These are phyloP conservation scores for Charaxes varanes DNA, from an alignment of 1,140 invertebrate species.

Conservation along the genomic window DNA sequence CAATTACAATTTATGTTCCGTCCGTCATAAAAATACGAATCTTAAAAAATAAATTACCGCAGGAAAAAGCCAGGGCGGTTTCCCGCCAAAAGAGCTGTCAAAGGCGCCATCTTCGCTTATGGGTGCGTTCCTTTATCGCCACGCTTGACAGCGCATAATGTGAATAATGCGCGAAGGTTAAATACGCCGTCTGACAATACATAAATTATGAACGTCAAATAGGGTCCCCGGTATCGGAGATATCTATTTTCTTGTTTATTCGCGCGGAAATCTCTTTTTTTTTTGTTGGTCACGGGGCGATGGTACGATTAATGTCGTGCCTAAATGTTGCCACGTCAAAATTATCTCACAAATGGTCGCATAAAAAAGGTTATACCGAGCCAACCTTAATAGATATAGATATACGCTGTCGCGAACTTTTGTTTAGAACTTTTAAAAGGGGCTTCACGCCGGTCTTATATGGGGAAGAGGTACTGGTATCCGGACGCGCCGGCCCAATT, in stretches of 20 bases:
- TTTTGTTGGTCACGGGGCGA: slow-evolving; percentile 26
- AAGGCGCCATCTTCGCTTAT: slow-evolving; percentile 45
- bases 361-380: no score
- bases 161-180: slow-evolving; percentile 61
- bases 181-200: slow-evolving; percentile 60
- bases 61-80: slow-evolving; percentile 4
- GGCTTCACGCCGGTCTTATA: no score
- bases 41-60: background rate
- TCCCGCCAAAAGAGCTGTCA: slow-evolving; percentile 49
- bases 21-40: background rate
- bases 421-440: no score
- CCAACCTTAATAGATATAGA: no score
- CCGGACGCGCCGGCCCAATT: no score
- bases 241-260: slow-evolving; percentile 61
- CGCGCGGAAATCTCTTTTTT: slow-evolving; percentile 45
- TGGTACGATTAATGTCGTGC: slow-evolving; percentile 15
- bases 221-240: slow-evolving; percentile 30
- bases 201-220: slow-evolving; percentile 61
- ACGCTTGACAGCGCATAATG: slow-evolving; percentile 59
- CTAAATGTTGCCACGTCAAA: slow-evolving; percentile 11
- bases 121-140: slow-evolving; percentile 46
- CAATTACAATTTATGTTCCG: no score
- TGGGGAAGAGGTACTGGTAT: no score
- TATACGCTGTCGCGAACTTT: no score
- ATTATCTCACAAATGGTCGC: slow-evolving; percentile 5